Conservation (phyloP, 2,113 vertebrate species). For the Leucoraja erinaceus region DNA sequence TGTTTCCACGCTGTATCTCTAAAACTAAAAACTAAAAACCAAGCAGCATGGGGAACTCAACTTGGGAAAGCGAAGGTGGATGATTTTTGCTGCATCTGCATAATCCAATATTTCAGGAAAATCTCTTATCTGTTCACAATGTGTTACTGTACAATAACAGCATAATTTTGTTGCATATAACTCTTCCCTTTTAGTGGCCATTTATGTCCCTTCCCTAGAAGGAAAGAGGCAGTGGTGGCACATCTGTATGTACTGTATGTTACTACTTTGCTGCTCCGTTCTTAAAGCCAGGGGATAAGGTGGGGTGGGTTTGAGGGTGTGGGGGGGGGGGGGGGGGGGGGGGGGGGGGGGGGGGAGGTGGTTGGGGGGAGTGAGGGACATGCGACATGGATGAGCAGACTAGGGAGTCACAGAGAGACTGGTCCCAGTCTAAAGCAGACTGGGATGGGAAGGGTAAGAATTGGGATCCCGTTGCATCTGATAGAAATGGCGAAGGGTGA, state of each 20-base stretch:
- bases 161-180: neutral
- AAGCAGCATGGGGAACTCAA: neutral
- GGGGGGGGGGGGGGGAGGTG: no score
- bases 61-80: neutral
- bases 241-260: neutral
- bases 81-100: neutral
- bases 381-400: no score
- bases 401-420: no score
- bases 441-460: no score
- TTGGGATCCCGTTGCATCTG: no score
- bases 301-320: no score
- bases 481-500: no score
- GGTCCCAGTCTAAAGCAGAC: no score
- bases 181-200: neutral
- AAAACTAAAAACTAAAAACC: no score
- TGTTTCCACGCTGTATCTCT: no score
- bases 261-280: neutral
- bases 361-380: no score
- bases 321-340: no score
- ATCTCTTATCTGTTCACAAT: neutral
- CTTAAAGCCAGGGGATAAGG: neutral
- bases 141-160: neutral
- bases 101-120: neutral
- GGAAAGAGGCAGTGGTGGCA: neutral
- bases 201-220: neutral